Evolutionary conservation across 2,113 vertebrate genomes (phyloP), one percentile per base, ranked within the genome.

Genomic region (Trichechus manatus): DNA sequence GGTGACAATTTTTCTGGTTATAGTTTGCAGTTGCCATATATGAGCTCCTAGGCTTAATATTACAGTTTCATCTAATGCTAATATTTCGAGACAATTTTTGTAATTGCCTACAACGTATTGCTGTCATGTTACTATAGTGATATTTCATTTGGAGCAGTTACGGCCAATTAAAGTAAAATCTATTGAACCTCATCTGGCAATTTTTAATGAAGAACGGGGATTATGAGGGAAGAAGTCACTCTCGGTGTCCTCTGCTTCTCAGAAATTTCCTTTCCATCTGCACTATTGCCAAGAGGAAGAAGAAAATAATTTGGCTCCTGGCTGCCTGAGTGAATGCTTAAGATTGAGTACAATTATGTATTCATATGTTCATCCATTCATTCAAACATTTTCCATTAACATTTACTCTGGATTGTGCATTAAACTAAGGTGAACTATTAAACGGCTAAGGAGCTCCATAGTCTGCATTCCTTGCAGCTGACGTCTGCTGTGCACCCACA

Each of bases 281-380:
- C 22, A 63, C 13, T 14, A 25, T n/a, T 33, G 63, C 36, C 90
- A 42, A 53, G 11, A 42, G 66, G 50, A 70, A 75, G 31, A 20
- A 89, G 36, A 89, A 70, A 42, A 61, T 63, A 63, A 36, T 75
- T 90, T 93, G 93, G 17, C 13, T 78, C 42, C 39, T 53, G 59
- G 66, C 27, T 90, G 42, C 85, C 74, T 82, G 78, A 59, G 75
- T 90, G 47, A 70, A 17, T 86, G 29, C 22, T 20, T 20, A 90
- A 87, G 47, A 90, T 36, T 50, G 56, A 93, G 3, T 68, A 44
- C 66, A 70, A 44, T 90, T 93, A 93, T 68, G 75, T 92, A 42
- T 89, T 91, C 23, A 44, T 64, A 77, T 86, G 59, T 80, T 50
- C 39, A 91, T 68, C 27, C 59, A 20, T 20, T 78, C 82, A 33